phyloP scores from a whole-genome alignment of 1,140 invertebrate genomes.

The Homarus americanus region DNA sequence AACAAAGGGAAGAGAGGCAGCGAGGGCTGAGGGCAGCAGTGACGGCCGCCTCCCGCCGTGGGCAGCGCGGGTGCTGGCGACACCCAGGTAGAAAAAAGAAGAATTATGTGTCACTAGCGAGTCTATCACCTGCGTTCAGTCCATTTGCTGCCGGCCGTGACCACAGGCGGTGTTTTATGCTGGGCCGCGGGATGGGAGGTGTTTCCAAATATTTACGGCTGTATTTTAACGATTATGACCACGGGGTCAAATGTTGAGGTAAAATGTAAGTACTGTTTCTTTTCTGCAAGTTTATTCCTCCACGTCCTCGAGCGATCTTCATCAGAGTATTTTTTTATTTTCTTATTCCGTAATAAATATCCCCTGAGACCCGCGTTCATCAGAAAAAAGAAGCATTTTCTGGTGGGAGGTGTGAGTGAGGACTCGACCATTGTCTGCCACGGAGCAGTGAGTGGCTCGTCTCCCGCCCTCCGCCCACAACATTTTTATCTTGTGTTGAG shows the following conservation, averaged over 20 bases:
- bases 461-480: conserved; percentile 41
- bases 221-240: conserved; percentile 67
- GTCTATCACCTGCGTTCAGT: conserved; percentile 58
- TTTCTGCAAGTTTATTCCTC: neutral
- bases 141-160: conserved; percentile 58
- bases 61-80: conserved; percentile 32
- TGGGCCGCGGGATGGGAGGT: conserved; percentile 14
- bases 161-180: conserved; percentile 61
- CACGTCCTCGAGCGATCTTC: neutral
- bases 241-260: neutral
- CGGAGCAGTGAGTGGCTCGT: neutral
- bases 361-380: neutral
- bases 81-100: conserved; percentile 64
- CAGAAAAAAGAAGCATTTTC: neutral
- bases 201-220: conserved; percentile 63
- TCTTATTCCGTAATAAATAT: neutral
- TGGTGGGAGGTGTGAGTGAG: neutral
- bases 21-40: neutral
- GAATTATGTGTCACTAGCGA: conserved; percentile 62
- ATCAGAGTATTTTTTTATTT: neutral
- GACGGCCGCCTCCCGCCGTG: conserved; percentile 19
- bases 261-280: neutral
- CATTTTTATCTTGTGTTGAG: conserved; percentile 47
- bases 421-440: neutral
- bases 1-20: neutral